Evolutionary conservation across 1,140 invertebrate genomes (phyloP).

Genomic region (Mamestra configurata): DNA sequence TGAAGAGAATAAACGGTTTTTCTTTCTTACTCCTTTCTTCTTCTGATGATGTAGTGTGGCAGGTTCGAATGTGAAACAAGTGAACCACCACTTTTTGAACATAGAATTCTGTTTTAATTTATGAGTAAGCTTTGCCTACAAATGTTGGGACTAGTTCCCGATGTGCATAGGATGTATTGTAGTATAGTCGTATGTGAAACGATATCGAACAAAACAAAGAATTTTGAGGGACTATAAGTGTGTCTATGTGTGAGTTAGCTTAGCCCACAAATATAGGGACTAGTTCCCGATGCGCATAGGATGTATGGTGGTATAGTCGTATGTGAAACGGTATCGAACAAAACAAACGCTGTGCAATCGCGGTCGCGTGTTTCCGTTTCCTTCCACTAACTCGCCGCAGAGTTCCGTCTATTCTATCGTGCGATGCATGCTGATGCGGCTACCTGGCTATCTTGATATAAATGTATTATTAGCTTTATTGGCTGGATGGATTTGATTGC

Average conservation of each 20-base stretch:
- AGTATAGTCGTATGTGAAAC: conserved; percentile 46
- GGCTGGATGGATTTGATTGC: neutral
- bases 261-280: too few species aligned
- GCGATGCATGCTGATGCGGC: conserved; percentile 48
- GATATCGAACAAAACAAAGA: conserved; percentile 54
- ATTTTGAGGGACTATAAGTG: too few species aligned
- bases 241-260: neutral
- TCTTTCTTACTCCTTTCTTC: too few species aligned
- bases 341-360: conserved; percentile 50
- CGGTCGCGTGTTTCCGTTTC: conserved; percentile 57
- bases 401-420: conserved; percentile 53
- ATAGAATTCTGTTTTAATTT: neutral
- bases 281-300: neutral
- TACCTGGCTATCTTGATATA: conserved; percentile 28
- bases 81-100: neutral
- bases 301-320: conserved; percentile 21
- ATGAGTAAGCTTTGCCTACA: too few species aligned
- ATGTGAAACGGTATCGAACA: conserved; percentile 55
- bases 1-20: too few species aligned
- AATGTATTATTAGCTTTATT: conserved; percentile 46
- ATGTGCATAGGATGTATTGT: conserved; percentile 4
- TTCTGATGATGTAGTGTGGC: too few species aligned
- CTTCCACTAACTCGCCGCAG: conserved; percentile 57
- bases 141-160: neutral
- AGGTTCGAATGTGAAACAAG: too few species aligned